These are phyloP conservation scores for Periophthalmus modestus DNA, from an alignment of 2,113 vertebrate genomes.

Conservation along the genomic window DNA sequence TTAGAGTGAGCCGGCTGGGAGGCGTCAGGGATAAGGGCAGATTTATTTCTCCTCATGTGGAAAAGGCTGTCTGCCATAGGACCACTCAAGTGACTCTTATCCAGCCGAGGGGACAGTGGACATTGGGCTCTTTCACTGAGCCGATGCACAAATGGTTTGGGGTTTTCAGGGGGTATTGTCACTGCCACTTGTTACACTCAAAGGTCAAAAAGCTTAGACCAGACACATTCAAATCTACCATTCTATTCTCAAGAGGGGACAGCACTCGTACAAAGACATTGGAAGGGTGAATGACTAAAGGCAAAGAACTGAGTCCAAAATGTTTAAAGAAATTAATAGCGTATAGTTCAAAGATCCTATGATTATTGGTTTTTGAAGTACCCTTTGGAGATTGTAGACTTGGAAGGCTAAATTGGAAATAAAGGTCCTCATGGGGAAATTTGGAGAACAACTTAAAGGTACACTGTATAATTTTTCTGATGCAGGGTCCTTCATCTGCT, in stretches of 20 bases:
- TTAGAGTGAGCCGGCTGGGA: constrained; percentile 42
- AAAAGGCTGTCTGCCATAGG: constrained; percentile 47
- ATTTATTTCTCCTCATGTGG: constrained; percentile 65
- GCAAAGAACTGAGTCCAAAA: background rate
- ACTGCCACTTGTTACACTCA: constrained; percentile 32
- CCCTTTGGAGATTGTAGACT: background rate
- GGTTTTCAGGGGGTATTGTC: constrained; percentile 28
- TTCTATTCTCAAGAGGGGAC: constrained; percentile 18
- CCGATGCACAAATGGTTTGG: constrained; percentile 15
- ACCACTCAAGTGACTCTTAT: constrained; percentile 43
- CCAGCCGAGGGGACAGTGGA: constrained; percentile 32
- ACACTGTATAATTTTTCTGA: too few relatives aligned
- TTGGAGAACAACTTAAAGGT: too few relatives aligned
- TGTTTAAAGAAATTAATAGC: background rate
- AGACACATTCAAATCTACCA: constrained; percentile 19
- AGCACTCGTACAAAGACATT: constrained; percentile 8
- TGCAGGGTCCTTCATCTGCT: too few relatives aligned
- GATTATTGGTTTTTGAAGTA: background rate
- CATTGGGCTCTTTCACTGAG: constrained; percentile 22
- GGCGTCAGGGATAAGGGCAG: constrained; percentile 40
- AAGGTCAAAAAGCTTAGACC: constrained; percentile 44
- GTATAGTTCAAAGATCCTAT: background rate
- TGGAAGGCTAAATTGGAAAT: too few relatives aligned
- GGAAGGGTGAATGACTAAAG: background rate
- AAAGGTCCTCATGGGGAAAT: too few relatives aligned